These are phyloP conservation scores for Cynodonichthys magdalenae DNA, from an alignment of 2,797 vertebrate species.

Conservation along the genomic window DNA sequence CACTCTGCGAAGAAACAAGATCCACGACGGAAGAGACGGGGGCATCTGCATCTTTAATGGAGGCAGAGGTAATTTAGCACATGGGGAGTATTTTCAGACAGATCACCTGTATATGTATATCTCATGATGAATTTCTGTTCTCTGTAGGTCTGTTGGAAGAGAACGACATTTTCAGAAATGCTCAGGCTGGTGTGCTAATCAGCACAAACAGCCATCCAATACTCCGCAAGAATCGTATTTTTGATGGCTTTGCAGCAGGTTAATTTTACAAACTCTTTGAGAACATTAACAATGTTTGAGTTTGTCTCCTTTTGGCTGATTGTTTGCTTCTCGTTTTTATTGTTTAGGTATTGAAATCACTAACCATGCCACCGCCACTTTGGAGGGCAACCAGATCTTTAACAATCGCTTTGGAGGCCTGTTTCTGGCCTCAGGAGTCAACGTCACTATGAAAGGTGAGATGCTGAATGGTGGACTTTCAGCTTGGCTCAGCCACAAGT, in stretches of 20 bases:
- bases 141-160: conserved; percentile 93
- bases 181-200: conserved; percentile 98
- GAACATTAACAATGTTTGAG: background rate
- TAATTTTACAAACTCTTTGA: background rate
- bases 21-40: conserved; percentile 97
- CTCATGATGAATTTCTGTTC: background rate
- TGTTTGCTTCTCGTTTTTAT: background rate
- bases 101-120: background rate
- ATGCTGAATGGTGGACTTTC: background rate
- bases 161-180: conserved; percentile 99
- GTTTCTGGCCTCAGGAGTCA: conserved; percentile 98
- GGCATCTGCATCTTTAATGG: conserved; percentile 99
- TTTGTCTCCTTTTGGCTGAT: conserved; percentile 1
- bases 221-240: conserved; percentile 98
- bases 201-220: conserved; percentile 99
- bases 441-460: conserved; percentile 99
- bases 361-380: conserved; percentile 97
- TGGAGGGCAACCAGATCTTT: conserved; percentile 99
- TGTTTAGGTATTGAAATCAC: conserved; percentile 97
- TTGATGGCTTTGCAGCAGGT: conserved; percentile 83
- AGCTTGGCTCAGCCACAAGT: background rate
- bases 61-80: conserved; percentile 87
- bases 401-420: conserved; percentile 99
- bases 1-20: conserved; percentile 98
- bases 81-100: background rate